phyloP scores from a whole-genome alignment of 2,888 invertebrate genomes.

The Morpho helenor region DNA sequence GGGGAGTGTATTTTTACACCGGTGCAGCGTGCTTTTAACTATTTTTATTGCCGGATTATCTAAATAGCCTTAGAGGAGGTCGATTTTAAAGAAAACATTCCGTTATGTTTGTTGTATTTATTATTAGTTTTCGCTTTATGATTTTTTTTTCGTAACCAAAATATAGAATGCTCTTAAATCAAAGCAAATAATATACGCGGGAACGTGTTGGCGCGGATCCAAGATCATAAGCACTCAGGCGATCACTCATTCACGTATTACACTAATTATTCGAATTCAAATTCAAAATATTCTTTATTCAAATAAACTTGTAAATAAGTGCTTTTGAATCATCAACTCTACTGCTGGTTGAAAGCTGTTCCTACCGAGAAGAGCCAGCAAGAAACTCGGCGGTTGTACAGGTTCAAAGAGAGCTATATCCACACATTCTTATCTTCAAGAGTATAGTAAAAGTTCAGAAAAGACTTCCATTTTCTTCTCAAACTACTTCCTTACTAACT shows the following conservation, averaged over 20 bases:
- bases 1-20: constrained; percentile 52
- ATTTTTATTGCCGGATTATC: constrained; percentile 40
- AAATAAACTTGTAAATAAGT: no score
- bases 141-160: constrained; percentile 21
- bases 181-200: constrained; percentile 18
- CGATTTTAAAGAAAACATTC: constrained; percentile 9
- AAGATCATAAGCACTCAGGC: constrained; percentile 19
- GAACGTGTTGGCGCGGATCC: constrained; percentile 19
- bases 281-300: no score
- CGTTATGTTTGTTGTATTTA: constrained; percentile 15
- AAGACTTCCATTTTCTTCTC: no score
- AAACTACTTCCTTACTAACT: no score
- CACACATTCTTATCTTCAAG: no score
- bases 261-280: no score
- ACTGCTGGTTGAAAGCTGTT: no score
- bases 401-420: no score
- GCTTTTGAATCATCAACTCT: no score
- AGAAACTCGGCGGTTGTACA: no score
- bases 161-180: constrained; percentile 23
- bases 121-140: constrained; percentile 17
- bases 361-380: no score
- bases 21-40: constrained; percentile 37
- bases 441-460: no score
- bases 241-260: constrained; percentile 19
- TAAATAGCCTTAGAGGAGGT: constrained; percentile 22